A percentile compares a stretch with the other conserved stretches of the same genome.
phyloP scores from a whole-genome alignment of 2,888 invertebrate species.

The Aleiodes leptofemur region DNA sequence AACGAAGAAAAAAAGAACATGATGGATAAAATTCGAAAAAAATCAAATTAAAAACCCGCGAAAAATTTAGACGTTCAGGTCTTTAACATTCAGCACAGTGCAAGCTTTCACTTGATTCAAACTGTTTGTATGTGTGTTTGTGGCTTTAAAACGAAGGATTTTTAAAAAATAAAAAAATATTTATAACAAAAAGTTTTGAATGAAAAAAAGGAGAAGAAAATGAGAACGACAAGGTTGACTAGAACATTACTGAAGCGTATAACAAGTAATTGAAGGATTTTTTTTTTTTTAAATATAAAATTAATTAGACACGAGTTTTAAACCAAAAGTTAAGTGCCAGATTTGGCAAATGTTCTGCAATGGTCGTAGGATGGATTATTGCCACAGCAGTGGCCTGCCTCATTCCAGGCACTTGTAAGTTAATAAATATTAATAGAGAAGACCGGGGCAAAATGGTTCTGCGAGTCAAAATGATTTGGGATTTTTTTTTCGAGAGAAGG shows the following conservation, averaged over 20 bases:
- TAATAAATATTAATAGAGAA: conserved; percentile 17
- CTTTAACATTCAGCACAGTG: conserved; percentile 31
- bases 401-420: conserved; percentile 61
- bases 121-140: neutral
- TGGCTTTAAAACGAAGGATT: conserved; percentile 12
- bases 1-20: neutral
- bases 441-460: too few species aligned
- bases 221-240: conserved; percentile 16
- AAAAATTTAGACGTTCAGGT: conserved; percentile 29
- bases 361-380: conserved; percentile 61
- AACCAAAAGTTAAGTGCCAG: neutral
- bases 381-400: conserved; percentile 61
- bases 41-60: too few species aligned
- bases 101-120: conserved; percentile 34
- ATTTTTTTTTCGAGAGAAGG: too few species aligned
- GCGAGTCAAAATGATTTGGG: too few species aligned
- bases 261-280: neutral
- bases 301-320: neutral
- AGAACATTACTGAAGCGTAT: conserved; percentile 11
- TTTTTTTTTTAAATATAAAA: neutral
- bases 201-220: neutral
- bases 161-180: neutral
- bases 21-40: neutral
- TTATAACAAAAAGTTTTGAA: neutral
- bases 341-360: conserved; percentile 65